Conservation (phyloP, 2,797 vertebrate genomes). For the Allobates femoralis region DNA sequence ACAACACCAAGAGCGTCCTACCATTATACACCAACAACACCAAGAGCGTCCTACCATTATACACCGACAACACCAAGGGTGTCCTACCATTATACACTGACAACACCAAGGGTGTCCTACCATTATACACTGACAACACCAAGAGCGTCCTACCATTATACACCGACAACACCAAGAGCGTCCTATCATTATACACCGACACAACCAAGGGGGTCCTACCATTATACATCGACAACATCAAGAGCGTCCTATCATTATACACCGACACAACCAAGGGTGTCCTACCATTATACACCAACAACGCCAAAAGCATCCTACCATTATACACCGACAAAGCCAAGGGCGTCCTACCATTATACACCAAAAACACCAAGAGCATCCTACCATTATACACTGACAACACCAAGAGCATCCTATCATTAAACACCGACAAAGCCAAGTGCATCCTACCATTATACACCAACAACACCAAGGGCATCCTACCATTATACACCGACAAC, state of each 20-base stretch:
- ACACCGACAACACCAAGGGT: background rate
- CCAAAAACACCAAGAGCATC: too few species aligned
- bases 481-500: background rate
- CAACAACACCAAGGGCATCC: too few species aligned
- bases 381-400: background rate
- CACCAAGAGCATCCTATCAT: background rate
- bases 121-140: background rate
- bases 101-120: too few species aligned
- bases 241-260: background rate
- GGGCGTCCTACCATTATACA: background rate
- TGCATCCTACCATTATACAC: background rate
- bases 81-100: background rate
- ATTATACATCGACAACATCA: too few species aligned
- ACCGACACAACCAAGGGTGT: background rate
- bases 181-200: too few species aligned
- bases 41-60: too few species aligned
- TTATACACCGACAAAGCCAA: background rate
- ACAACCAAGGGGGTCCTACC: too few species aligned
- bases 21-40: background rate
- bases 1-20: background rate
- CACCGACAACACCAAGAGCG: too few species aligned
- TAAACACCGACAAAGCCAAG: background rate
- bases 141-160: background rate
- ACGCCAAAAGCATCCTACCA: too few species aligned
- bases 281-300: background rate